Evolutionary conservation across 2,888 invertebrate species (phyloP).

Genomic region (Eremobia ochroleuca): DNA sequence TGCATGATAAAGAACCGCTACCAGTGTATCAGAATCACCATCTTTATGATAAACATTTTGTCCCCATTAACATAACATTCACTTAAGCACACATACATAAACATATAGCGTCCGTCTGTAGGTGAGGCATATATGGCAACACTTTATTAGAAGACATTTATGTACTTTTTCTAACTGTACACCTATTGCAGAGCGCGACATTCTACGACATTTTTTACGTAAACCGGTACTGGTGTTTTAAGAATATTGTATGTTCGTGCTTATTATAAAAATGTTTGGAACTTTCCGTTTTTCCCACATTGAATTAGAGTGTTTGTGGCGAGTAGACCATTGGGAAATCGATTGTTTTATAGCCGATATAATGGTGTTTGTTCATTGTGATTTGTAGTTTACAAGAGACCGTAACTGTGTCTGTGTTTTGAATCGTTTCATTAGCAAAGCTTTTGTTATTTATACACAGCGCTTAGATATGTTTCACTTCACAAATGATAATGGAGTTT

Average conservation of each 20-base stretch:
- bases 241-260: conserved; percentile 49
- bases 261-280: conserved; percentile 62
- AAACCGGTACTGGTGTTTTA: conserved; percentile 62
- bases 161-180: conserved; percentile 69
- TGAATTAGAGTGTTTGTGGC: conserved; percentile 32
- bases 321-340: conserved; percentile 31
- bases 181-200: conserved; percentile 64
- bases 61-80: conserved; percentile 65
- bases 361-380: conserved; percentile 11
- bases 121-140: conserved; percentile 67
- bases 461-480: conserved; percentile 4
- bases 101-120: conserved; percentile 50
- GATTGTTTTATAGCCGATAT: conserved; percentile 49
- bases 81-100: conserved; percentile 62
- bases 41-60: conserved; percentile 57
- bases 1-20: conserved; percentile 9
- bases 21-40: conserved; percentile 37
- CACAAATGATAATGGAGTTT: background rate
- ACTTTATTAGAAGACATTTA: conserved; percentile 58
- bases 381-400: conserved; percentile 20
- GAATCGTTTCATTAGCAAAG: conserved; percentile 11
- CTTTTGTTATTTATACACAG: background rate
- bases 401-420: conserved; percentile 36
- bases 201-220: conserved; percentile 62
- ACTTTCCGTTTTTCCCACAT: conserved; percentile 58